Evolutionary conservation across 2,888 invertebrate genomes (phyloP).

Genomic region (Philaethria dido): DNA sequence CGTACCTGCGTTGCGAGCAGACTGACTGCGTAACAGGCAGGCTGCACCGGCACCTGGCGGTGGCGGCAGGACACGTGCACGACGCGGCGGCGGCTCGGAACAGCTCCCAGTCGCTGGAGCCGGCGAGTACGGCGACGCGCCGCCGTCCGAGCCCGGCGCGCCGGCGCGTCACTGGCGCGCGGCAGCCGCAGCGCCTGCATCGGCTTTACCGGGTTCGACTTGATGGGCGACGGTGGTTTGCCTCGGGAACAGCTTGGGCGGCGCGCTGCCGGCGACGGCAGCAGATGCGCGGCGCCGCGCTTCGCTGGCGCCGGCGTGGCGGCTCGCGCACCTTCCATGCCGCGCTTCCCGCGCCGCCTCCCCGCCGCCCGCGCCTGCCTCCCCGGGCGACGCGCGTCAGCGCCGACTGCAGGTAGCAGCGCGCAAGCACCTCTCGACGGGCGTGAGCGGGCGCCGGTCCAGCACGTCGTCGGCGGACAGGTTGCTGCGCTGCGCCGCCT

Average conservation of each 20-base stretch:
- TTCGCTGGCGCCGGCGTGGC: slow-evolving; percentile 47
- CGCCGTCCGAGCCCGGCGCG: slow-evolving; percentile 77
- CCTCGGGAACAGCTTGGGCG: slow-evolving; percentile 81
- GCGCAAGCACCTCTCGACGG: slow-evolving; percentile 84
- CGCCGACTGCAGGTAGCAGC: slow-evolving; percentile 79
- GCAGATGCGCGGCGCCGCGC: slow-evolving; percentile 68
- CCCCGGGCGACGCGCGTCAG: slow-evolving; percentile 64
- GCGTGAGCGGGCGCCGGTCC: slow-evolving; percentile 78
- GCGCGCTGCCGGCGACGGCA: slow-evolving; percentile 78
- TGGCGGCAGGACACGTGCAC: slow-evolving; percentile 90
- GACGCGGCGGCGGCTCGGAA: slow-evolving; percentile 88
- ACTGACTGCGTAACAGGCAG: slow-evolving; percentile 68
- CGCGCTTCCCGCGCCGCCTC: slow-evolving; percentile 64
- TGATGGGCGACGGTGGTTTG: slow-evolving; percentile 81
- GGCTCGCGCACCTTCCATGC: no score
- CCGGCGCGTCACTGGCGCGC: slow-evolving; percentile 59
- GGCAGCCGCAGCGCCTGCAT: slow-evolving; percentile 66
- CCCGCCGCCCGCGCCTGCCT: slow-evolving; percentile 48
- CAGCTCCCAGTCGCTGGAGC: slow-evolving; percentile 94
- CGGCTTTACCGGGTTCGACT: slow-evolving; percentile 84
- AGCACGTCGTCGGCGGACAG: slow-evolving; percentile 77
- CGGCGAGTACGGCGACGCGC: slow-evolving; percentile 93
- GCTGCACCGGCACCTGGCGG: slow-evolving; percentile 91
- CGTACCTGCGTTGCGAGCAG: no score
- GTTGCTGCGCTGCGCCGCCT: slow-evolving; percentile 78